phyloP scores from a whole-genome alignment of 2,113 vertebrate species.

The Cathartes aura region DNA sequence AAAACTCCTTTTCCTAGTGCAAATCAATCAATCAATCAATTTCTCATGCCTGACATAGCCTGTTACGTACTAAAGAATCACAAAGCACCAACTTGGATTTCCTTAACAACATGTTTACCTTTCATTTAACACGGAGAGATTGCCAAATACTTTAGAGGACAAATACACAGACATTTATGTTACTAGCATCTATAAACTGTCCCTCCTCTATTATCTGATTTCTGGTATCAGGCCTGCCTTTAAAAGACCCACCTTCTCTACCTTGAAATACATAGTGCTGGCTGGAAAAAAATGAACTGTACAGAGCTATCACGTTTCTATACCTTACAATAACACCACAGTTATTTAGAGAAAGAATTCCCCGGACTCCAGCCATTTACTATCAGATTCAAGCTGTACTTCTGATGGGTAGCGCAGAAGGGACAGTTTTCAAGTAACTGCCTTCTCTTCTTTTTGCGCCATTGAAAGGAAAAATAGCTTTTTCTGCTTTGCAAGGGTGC shows the following conservation, averaged over 20 bases:
- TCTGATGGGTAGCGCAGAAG: not conserved
- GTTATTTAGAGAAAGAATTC: not conserved
- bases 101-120: not conserved
- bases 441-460: not conserved
- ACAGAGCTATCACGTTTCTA: not conserved
- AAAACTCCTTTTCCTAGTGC: not conserved
- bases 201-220: not conserved
- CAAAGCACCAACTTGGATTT: not conserved
- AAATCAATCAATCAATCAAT: conserved; percentile 39
- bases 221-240: not conserved
- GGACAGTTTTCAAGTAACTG: not conserved
- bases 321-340: not conserved
- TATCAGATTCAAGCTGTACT: not conserved
- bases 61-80: not conserved
- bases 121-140: not conserved
- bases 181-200: not conserved
- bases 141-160: not conserved
- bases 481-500: not conserved
- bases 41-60: not conserved
- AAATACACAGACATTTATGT: not conserved
- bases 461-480: not conserved
- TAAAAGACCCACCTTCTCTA: not conserved
- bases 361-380: not conserved
- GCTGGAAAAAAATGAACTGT: not conserved
- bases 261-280: not conserved